Percentiles rank a stretch among this genome's conserved stretches.
Evolutionary conservation across 2,797 vertebrate genomes (phyloP).

Genomic region (Trichosurus vulpecula): DNA sequence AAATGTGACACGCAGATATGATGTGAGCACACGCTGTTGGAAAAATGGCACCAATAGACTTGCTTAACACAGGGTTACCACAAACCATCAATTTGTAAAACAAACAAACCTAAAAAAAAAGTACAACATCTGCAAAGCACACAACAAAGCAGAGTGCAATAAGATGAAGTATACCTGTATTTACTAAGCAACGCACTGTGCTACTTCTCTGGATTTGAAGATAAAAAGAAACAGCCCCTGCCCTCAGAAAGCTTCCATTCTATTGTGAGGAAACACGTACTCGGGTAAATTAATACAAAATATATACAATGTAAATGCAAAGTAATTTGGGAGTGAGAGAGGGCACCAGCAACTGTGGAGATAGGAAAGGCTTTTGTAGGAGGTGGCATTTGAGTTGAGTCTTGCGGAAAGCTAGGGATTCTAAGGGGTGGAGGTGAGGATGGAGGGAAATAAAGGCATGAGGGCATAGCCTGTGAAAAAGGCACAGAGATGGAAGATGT

Average conservation of each 20-base stretch:
- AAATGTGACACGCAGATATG: not conserved
- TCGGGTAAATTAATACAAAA: not conserved
- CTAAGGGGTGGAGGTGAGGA: not conserved
- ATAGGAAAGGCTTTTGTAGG: not conserved
- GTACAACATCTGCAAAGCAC: not conserved
- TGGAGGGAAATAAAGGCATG: not conserved
- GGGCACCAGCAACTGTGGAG: not conserved
- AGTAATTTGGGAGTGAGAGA: not conserved
- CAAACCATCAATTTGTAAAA: not conserved
- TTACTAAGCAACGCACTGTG: not conserved
- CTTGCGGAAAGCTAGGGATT: not conserved
- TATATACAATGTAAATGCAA: not conserved
- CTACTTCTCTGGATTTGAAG: not conserved
- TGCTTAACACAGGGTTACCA: not conserved
- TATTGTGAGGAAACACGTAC: not conserved
- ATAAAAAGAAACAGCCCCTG: not conserved
- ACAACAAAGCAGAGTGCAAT: not conserved
- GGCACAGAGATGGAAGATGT: not conserved
- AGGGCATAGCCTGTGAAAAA: too few relatives aligned
- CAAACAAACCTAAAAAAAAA: not conserved
- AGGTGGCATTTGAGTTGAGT: not conserved
- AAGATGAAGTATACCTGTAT: not conserved
- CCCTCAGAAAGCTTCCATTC: not conserved
- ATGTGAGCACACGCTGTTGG: not conserved
- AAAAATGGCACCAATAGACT: not conserved